These are phyloP conservation scores for Chaetorhynchus papuensis DNA, from an alignment of 2,113 vertebrate genomes.

Conservation along the genomic window DNA sequence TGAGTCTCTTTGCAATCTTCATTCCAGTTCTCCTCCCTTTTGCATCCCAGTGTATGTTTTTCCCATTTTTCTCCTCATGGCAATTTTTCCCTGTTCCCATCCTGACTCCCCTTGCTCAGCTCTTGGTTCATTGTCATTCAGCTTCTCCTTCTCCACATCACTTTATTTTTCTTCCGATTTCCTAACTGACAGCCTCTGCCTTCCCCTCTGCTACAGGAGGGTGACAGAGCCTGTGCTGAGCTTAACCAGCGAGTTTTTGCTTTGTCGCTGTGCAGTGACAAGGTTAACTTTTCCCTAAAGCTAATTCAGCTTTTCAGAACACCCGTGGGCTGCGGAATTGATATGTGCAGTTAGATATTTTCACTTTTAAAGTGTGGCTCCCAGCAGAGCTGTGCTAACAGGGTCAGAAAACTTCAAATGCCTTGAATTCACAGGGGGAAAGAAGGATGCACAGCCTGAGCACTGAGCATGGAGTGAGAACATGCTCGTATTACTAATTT, in stretches of 20 bases:
- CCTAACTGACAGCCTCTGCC: neutral
- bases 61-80: neutral
- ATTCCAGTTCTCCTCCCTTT: neutral
- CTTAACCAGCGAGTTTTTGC: neutral
- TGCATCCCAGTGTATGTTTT: neutral
- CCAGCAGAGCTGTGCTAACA: neutral
- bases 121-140: neutral
- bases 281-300: neutral
- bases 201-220: neutral
- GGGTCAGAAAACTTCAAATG: neutral
- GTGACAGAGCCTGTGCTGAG: neutral
- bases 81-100: neutral
- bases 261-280: neutral
- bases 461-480: neutral
- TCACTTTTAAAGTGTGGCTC: constrained; percentile 11
- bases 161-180: neutral
- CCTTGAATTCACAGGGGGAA: neutral
- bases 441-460: neutral
- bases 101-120: neutral
- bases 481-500: accelerated
- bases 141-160: neutral
- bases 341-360: neutral
- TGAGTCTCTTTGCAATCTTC: neutral
- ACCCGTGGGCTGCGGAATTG: neutral
- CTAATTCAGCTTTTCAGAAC: neutral